Base-by-base conservation (phyloP, 2,797 vertebrate species). In the Leontocebus nigricollis region DNA sequence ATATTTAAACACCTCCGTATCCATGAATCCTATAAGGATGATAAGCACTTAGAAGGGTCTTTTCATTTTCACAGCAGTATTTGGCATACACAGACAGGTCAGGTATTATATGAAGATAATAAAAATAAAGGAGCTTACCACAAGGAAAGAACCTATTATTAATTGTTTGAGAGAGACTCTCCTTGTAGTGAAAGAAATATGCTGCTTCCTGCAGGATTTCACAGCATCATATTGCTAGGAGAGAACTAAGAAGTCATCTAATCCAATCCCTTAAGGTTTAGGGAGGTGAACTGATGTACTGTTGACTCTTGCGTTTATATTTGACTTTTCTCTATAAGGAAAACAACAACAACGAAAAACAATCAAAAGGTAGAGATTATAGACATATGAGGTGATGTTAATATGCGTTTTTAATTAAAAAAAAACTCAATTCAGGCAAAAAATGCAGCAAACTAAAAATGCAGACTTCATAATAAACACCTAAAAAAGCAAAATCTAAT, bases 131-230 rank as follows among this genome's bases (percentile, higher is more conserved):
- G 1, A 0, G 39, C 50, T 96, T 72, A 96, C 61, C 76, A 39
- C 1, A 8, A 96, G 67, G 77, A 90, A 95, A 96, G 33, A 95
- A 84, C 46, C 64, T 88, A 89, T 97, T 97, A 98, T 96, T 97
- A 98, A 97, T 97, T 95, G 96, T 96, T 98, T 97, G 88, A 93
- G 50, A 77, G 39, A 96, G 83, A 72, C 93, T 97, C 44, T 93
- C 57, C 39, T 95, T 88, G n/a, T 86, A 83, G 30, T 92, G 61
- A 96, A 95, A 95, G 57, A 95, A 97, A 94, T 95, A 90, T 36
- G 33, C 88, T 88, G 72, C 82, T 93, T 95, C 57, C 14, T 93
- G 41, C 72, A 96, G 83, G 76, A 91, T 95, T 97, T 96, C 76
- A 15, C 70, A 84, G 61, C 94, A 57, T 92, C 64, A 36, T 75